Conservation (phyloP, 2,888 invertebrate species). For the Meteorus cinctellus region DNA sequence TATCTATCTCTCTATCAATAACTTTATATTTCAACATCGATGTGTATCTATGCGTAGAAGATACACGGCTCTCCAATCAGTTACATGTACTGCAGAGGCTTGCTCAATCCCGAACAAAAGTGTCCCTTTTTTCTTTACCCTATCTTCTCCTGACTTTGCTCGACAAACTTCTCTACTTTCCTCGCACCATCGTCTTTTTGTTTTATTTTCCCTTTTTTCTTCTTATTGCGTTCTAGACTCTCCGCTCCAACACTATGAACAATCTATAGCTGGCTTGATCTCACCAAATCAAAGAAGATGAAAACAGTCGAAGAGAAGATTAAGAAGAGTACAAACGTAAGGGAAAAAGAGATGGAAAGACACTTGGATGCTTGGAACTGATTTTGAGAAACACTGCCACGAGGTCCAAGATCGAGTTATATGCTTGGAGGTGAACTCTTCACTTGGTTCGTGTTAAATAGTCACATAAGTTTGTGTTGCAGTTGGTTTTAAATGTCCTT, state of each 20-base stretch:
- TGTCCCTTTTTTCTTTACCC: not conserved
- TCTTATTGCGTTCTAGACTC: not conserved
- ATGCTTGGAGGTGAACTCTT: slow-evolving; percentile 4
- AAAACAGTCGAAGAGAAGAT: not conserved
- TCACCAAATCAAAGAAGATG: not conserved
- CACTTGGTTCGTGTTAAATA: slow-evolving; percentile 1
- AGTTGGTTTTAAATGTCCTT: not conserved
- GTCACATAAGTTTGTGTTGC: not conserved
- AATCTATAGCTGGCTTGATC: slow-evolving; percentile 2
- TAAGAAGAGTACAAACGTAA: not conserved
- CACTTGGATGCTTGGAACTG: not conserved
- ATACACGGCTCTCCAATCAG: slow-evolving; percentile 21
- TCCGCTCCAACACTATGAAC: slow-evolving; percentile 8
- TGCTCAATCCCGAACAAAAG: slow-evolving; percentile 20
- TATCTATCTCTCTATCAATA: slow-evolving; percentile 1
- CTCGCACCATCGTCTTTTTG: not conserved
- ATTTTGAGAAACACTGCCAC: not conserved
- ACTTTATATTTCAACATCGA: not conserved
- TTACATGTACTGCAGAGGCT: slow-evolving; percentile 6
- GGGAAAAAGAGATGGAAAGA: not conserved
- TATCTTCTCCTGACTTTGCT: slow-evolving; percentile 6
- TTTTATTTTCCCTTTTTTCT: not conserved
- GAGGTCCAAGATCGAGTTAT: slow-evolving; percentile 22
- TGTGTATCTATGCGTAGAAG: not conserved
- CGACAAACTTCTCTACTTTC: slow-evolving; percentile 20